Percentiles rank a stretch among this genome's conserved stretches.
phyloP scores from a whole-genome alignment of 2,113 vertebrate species.

The Prolemur simus region DNA sequence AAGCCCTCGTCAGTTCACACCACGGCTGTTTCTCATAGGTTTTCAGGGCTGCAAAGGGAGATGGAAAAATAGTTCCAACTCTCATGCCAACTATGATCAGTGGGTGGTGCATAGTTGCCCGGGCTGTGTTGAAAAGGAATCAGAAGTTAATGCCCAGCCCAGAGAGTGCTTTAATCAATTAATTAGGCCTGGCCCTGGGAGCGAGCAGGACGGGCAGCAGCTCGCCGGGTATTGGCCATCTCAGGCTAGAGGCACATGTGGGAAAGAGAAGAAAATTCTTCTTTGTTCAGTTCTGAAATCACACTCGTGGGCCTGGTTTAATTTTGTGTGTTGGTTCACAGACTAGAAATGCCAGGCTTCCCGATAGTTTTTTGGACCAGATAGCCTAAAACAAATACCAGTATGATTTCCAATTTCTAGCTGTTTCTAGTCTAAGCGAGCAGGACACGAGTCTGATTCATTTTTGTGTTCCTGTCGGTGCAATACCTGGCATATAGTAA shows the following conservation, averaged over 20 bases:
- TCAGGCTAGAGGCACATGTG: not conserved
- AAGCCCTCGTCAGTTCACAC: not conserved
- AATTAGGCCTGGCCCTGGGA: not conserved
- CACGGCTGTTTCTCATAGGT: not conserved
- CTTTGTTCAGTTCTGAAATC: not conserved
- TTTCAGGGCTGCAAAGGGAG: not conserved
- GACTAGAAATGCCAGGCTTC: not conserved
- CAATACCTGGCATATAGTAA: not conserved
- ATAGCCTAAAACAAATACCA: not conserved
- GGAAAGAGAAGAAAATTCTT: not conserved
- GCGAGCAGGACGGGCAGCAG: accelerated
- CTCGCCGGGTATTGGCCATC: accelerated
- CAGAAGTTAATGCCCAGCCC: not conserved
- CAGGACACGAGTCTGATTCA: accelerated
- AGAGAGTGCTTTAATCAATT: not conserved
- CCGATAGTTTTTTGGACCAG: not conserved
- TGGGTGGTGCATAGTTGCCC: not conserved
- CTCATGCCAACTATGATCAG: not conserved
- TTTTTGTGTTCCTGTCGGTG: not conserved
- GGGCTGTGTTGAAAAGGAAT: not conserved
- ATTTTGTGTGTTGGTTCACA: not conserved
- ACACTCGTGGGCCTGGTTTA: not conserved
- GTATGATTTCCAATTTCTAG: not conserved
- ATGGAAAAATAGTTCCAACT: not conserved
- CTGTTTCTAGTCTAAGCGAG: not conserved